Conservation (phyloP, 2,113 vertebrate genomes). For the Larimichthys polyactis region DNA sequence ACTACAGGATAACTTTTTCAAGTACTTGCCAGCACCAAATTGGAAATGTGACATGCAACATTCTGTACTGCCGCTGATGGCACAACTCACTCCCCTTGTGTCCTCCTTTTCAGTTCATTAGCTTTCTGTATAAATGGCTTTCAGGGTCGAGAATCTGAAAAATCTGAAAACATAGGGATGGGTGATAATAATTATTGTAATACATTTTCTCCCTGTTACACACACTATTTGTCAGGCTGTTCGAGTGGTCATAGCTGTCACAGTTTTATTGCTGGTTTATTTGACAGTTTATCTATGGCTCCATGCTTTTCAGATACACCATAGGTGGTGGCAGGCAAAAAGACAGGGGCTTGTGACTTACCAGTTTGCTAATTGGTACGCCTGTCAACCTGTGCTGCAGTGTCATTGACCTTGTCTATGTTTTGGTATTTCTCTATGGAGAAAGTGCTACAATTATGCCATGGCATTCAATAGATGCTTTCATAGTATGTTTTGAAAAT, state of each 20-base stretch:
- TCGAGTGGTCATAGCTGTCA: conserved; percentile 22
- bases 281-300: conserved; percentile 38
- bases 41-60: conserved; percentile 1
- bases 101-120: conserved; percentile 7
- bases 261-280: conserved; percentile 20
- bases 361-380: conserved; percentile 51
- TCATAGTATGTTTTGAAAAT: conserved; percentile 14
- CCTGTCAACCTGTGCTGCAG: conserved; percentile 47
- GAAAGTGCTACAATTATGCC: conserved; percentile 5
- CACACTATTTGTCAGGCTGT: conserved; percentile 10
- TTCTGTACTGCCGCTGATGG: neutral
- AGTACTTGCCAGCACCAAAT: neutral
- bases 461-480: conserved; percentile 12
- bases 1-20: neutral
- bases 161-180: neutral
- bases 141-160: neutral
- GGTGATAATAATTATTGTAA: conserved; percentile 35
- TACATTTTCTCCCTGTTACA: conserved; percentile 5
- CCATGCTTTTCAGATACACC: conserved; percentile 24
- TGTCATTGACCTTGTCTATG: conserved; percentile 61
- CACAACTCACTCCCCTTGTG: neutral
- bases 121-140: neutral
- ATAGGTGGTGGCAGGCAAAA: conserved; percentile 14
- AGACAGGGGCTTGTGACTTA: conserved; percentile 24
- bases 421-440: conserved; percentile 37